Percentiles rank a stretch among this genome's conserved stretches.
Conservation (phyloP, 2,113 vertebrate genomes). For the Oncorhynchus kisutch region DNA sequence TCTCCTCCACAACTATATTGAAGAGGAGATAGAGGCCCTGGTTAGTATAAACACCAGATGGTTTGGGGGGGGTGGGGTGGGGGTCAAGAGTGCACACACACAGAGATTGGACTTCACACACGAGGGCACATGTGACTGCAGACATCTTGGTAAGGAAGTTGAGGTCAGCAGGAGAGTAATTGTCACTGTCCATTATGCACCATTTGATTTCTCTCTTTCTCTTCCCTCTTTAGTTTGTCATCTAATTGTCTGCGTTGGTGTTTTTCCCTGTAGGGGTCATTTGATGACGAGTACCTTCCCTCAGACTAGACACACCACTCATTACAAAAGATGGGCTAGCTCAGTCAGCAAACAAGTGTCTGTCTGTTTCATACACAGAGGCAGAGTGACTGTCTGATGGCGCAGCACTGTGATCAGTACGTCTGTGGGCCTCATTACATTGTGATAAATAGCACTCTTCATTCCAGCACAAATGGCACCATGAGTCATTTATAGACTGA, state of each 20-base stretch:
- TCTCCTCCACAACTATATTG: no score
- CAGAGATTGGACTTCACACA: no score
- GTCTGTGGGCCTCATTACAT: background rate
- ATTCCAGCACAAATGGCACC: conserved; percentile 5
- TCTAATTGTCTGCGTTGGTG: background rate
- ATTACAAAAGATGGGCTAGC: background rate
- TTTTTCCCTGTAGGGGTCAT: background rate
- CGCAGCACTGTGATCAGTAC: background rate
- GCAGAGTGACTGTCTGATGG: background rate
- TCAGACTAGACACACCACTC: background rate
- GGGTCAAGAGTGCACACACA: background rate
- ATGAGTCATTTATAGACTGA: background rate
- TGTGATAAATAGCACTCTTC: conserved; percentile 14
- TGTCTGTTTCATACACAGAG: background rate
- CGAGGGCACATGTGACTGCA: background rate
- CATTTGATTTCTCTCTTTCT: background rate
- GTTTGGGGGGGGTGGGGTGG: no score
- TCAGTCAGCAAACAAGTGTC: background rate
- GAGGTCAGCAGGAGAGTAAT: background rate
- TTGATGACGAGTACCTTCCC: background rate
- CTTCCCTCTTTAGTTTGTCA: background rate
- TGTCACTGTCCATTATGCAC: background rate
- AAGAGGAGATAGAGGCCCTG: no score
- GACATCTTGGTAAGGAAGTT: background rate
- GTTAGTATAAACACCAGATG: no score